Percentiles rank a stretch among this genome's conserved stretches.
phyloP scores from a whole-genome alignment of 2,888 invertebrate species.

The Achlya flavicornis region DNA sequence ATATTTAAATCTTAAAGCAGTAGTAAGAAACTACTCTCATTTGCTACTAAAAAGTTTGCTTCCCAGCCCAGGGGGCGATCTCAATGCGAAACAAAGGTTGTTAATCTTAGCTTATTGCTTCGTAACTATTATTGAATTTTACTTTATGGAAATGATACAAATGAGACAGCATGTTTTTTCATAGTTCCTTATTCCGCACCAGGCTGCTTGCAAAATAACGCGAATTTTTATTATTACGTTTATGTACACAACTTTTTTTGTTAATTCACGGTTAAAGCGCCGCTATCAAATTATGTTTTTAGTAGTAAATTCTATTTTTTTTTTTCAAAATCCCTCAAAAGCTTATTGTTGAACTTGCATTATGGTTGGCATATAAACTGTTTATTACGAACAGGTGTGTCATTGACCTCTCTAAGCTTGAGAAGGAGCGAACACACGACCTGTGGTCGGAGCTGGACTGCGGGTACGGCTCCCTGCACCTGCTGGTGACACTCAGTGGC shows the following conservation, averaged over 20 bases:
- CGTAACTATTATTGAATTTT: no score
- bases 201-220: background rate
- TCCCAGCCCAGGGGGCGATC: no score
- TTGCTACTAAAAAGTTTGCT: no score
- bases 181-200: no score
- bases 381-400: slow-evolving; percentile 55
- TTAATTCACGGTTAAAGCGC: background rate
- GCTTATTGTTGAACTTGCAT: background rate
- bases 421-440: slow-evolving; percentile 75
- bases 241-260: slow-evolving; percentile 8
- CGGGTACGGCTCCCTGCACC: slow-evolving; percentile 69
- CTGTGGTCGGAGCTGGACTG: slow-evolving; percentile 75
- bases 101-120: no score
- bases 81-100: no score
- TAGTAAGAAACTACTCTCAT: no score
- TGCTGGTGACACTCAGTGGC: slow-evolving; percentile 69
- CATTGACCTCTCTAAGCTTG: slow-evolving; percentile 69
- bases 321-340: background rate
- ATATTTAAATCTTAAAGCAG: no score
- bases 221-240: background rate
- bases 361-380: slow-evolving; percentile 18
- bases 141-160: no score
- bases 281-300: background rate
- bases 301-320: background rate
- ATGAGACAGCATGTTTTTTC: no score